These are phyloP conservation scores for Papilio dardanus DNA, from an alignment of 1,140 invertebrate species.

Conservation along the genomic window DNA sequence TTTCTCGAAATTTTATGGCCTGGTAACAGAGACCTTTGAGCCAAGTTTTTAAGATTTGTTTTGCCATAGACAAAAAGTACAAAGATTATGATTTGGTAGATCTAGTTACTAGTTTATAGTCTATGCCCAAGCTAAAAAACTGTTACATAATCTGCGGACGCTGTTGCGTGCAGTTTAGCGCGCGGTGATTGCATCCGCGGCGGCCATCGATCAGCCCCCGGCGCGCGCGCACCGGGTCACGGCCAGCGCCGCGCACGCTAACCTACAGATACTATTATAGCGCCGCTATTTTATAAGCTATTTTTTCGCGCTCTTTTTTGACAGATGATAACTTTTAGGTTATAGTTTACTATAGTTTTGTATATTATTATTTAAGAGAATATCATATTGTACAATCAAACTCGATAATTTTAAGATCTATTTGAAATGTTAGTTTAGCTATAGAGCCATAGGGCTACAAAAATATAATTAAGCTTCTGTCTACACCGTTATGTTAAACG, in stretches of 20 bases:
- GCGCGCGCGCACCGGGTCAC: slow-evolving; percentile 22
- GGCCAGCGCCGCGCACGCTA: slow-evolving; percentile 21
- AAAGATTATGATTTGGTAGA: not conserved
- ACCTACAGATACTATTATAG: slow-evolving; percentile 17
- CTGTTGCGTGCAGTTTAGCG: slow-evolving; percentile 37
- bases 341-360: not conserved
- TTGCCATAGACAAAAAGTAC: not conserved
- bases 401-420: too few relatives aligned
- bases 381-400: not conserved
- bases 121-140: slow-evolving; percentile 13
- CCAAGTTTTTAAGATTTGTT: not conserved
- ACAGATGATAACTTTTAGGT: not conserved
- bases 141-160: slow-evolving; percentile 40
- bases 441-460: too few relatives aligned
- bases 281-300: slow-evolving; percentile 6
- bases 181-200: slow-evolving; percentile 47
- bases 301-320: not conserved
- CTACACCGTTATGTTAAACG: not conserved
- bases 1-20: too few relatives aligned
- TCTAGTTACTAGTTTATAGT: not conserved
- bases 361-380: not conserved
- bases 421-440: too few relatives aligned
- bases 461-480: not conserved
- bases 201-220: slow-evolving; percentile 50
- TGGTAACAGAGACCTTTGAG: too few relatives aligned